phyloP scores from a whole-genome alignment of 2,888 invertebrate genomes.

The Zaprionus lineosus region DNA sequence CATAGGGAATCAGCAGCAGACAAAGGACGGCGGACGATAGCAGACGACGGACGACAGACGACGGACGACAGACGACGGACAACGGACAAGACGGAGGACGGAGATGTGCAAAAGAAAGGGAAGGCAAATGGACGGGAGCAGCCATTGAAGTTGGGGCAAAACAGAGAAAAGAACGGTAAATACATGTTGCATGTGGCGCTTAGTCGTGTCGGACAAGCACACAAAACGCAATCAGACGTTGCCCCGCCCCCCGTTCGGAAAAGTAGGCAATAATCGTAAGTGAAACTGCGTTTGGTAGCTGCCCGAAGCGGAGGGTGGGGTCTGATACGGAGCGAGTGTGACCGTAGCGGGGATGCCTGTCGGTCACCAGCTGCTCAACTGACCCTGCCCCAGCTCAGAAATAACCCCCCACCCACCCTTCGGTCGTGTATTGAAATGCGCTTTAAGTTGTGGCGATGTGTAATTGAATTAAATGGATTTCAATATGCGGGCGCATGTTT shows the following conservation, averaged over 20 bases:
- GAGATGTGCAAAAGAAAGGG: conserved; percentile 43
- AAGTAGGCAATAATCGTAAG: conserved; percentile 77
- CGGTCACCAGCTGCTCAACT: conserved; percentile 50
- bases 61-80: too few relatives aligned
- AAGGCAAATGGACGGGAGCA: background rate
- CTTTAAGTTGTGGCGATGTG: conserved; percentile 72
- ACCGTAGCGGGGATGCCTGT: conserved; percentile 10
- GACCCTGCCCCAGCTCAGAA: conserved; percentile 5
- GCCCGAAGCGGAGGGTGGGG: conserved; percentile 1
- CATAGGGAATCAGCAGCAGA: conserved; percentile 19
- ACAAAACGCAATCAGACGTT: conserved; percentile 52
- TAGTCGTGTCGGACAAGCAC: conserved; percentile 68
- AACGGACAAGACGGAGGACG: too few relatives aligned
- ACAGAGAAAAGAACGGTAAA: conserved; percentile 46
- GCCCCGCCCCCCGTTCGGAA: conserved; percentile 28
- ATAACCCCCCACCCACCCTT: background rate
- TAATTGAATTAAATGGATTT: conserved; percentile 77
- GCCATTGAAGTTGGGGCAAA: background rate
- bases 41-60: too few relatives aligned
- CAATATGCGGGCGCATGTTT: conserved; percentile 76
- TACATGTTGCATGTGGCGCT: conserved; percentile 76
- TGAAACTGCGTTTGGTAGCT: conserved; percentile 53
- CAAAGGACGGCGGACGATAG: too few relatives aligned
- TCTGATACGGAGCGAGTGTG: background rate
- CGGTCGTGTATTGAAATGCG: conserved; percentile 61